A percentile compares a stretch with the other conserved stretches of the same genome.
These are phyloP conservation scores for Pteronura brasiliensis DNA, from an alignment of 2,113 vertebrate species.

Conservation along the genomic window DNA sequence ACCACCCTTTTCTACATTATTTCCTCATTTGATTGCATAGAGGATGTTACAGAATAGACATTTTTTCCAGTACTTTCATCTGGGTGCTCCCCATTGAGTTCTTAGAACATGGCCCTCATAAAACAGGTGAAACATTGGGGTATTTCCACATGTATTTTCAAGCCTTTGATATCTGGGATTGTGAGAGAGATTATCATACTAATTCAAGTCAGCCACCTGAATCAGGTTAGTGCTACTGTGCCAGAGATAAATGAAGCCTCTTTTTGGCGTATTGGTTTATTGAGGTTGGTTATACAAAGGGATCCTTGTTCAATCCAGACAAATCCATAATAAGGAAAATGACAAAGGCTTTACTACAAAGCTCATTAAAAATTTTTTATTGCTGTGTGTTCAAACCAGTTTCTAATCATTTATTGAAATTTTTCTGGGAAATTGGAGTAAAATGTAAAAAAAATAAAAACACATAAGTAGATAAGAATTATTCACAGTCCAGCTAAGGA, in stretches of 20 bases:
- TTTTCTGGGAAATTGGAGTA: constrained; percentile 56
- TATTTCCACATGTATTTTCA: not conserved
- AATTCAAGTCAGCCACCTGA: not conserved
- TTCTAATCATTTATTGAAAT: constrained; percentile 67
- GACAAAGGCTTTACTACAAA: constrained; percentile 44
- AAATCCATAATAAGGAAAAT: constrained; percentile 54
- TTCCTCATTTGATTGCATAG: not conserved
- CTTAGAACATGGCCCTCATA: not conserved
- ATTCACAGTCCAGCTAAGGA: constrained; percentile 32
- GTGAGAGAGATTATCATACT: not conserved
- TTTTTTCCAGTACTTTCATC: not conserved
- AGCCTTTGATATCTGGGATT: not conserved
- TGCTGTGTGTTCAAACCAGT: constrained; percentile 9
- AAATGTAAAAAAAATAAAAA: constrained; percentile 22
- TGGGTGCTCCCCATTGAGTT: not conserved
- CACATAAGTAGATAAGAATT: constrained; percentile 56
- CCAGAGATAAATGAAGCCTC: constrained; percentile 38
- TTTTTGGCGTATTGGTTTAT: constrained; percentile 26
- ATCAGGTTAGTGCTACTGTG: not conserved
- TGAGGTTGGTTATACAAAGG: constrained; percentile 55
- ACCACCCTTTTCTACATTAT: not conserved
- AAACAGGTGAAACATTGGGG: not conserved
- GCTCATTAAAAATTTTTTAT: not conserved
- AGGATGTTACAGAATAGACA: not conserved
- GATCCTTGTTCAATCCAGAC: constrained; percentile 55